Conservation (phyloP, 2,888 invertebrate species). For the Eilema griseolum region DNA sequence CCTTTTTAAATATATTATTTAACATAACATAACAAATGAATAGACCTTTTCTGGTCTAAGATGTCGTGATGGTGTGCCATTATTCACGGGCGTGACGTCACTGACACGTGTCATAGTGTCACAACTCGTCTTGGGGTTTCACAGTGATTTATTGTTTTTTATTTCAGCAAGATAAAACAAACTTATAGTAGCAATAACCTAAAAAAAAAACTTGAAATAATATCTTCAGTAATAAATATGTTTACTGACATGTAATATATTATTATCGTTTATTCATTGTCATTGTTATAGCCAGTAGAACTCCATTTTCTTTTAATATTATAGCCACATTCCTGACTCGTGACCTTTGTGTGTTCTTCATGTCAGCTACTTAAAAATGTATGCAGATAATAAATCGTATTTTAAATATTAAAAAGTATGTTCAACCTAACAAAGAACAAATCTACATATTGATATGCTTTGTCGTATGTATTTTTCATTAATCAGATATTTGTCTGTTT, state of each 20-base stretch:
- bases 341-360: background rate
- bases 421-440: background rate
- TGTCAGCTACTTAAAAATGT: background rate
- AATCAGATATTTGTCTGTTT: background rate
- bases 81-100: constrained; percentile 22
- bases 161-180: background rate
- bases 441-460: background rate
- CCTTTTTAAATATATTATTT: constrained; percentile 11
- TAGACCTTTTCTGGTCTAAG: background rate
- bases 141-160: constrained; percentile 20
- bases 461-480: background rate
- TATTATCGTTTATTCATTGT: background rate
- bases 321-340: background rate
- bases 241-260: background rate
- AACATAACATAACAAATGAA: constrained; percentile 11
- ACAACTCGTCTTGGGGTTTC: constrained; percentile 26
- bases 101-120: constrained; percentile 34
- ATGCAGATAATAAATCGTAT: background rate
- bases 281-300: background rate
- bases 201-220: background rate
- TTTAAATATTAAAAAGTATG: background rate
- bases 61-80: constrained; percentile 18
- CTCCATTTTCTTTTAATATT: background rate
- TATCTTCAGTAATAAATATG: no score
- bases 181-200: background rate